Base-by-base conservation (phyloP, 2,113 vertebrate genomes). In the Sigmodon hispidus region DNA sequence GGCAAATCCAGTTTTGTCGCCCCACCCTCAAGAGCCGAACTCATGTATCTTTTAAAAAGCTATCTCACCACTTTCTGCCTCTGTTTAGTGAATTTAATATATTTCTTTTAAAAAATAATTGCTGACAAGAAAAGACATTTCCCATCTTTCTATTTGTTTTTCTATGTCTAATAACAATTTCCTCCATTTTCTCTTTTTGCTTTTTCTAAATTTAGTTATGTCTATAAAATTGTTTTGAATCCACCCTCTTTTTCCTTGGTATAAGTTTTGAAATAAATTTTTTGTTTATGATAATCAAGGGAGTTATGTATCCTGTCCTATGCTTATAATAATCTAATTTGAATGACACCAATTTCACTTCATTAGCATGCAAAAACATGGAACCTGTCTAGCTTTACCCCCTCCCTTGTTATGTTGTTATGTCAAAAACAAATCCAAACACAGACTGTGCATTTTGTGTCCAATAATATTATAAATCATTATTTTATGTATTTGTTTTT, bases 351-450 rank as follows among this genome's bases (percentile, higher is more conserved):
- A 76, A 69, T 4, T 67, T 85, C 69, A 77, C 40, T 85, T 83
- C n/a, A 85, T 31, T 69, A 57, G 13, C 15, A 94, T 61, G 61
- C 63, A 45, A 65, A 76, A 90, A 57, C 59, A 67, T 40, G 63
- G 59, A 0, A 36, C 29, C 8, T 8, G 24, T 34, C 81, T 72
- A n/a, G 4, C 7, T 31, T 15, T 90, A 43, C 31, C 45, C n/a
- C 59, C n/a, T 45, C 26, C 48, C 22, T 48, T 63, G 43, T 40
- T 73, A 52, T 76, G 57, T 21, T 67, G 22, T 90, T 90, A 63
- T 63, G 79, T 90, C 10, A 85, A n/a, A 90, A 90, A 48, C 61
- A 86, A 86, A 67, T 36, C 61, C 83, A 86, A 86, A 67, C 29
- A 76, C n/a, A 84, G 65, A 55, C 48, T 69, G 19, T 50, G 22